Conservation (phyloP, 2,888 invertebrate genomes). For the Epinotia nisella region DNA sequence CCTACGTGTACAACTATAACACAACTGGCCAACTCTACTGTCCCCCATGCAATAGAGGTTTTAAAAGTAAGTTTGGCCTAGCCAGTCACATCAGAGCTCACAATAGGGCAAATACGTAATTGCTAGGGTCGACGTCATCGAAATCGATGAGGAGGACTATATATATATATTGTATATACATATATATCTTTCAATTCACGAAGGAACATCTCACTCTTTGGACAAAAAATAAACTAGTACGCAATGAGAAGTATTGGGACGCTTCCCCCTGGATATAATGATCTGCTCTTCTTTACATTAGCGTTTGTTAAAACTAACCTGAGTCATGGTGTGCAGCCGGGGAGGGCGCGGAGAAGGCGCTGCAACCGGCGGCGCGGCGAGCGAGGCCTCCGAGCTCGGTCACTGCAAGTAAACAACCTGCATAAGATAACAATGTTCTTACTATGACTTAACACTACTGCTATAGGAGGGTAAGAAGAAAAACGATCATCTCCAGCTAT, state of each 20-base stretch:
- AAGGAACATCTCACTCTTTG: not conserved
- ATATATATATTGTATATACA: too few relatives aligned
- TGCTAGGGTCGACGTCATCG: too few relatives aligned
- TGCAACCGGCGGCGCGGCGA: slow-evolving; percentile 84
- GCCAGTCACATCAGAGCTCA: too few relatives aligned
- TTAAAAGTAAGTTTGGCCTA: too few relatives aligned
- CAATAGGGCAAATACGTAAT: too few relatives aligned
- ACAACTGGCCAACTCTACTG: too few relatives aligned
- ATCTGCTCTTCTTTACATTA: not conserved
- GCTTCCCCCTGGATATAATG: not conserved
- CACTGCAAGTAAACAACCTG: slow-evolving; percentile 55
- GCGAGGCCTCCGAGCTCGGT: slow-evolving; percentile 77
- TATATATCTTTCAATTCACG: too few relatives aligned
- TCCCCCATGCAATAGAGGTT: too few relatives aligned
- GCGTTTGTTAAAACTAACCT: slow-evolving; percentile 64
- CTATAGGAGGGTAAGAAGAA: not conserved
- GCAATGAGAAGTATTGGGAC: not conserved
- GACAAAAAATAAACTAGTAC: not conserved
- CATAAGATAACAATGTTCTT: not conserved
- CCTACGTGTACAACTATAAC: too few relatives aligned
- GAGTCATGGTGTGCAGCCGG: slow-evolving; percentile 79
- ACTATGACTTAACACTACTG: not conserved
- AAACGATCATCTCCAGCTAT: not conserved
- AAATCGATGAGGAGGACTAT: too few relatives aligned
- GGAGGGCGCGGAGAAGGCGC: slow-evolving; percentile 86